phyloP scores from a whole-genome alignment of 2,797 vertebrate species.

The Halcyon leucocephala region DNA sequence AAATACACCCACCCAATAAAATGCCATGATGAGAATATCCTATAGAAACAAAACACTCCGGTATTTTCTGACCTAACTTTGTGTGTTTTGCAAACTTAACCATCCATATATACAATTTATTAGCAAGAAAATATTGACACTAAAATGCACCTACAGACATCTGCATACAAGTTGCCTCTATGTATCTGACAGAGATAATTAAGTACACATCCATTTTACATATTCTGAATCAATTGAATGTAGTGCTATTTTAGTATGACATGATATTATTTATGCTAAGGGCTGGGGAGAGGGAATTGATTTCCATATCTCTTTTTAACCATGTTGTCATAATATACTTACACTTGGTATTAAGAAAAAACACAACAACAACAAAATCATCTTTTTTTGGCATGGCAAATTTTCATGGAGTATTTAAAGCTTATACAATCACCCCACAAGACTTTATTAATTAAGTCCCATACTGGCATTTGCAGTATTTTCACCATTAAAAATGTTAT shows the following conservation, averaged over 20 bases:
- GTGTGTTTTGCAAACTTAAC: not conserved
- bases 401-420: not conserved
- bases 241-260: not conserved
- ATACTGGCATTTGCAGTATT: not conserved
- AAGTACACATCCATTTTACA: not conserved
- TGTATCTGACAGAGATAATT: not conserved
- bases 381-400: not conserved
- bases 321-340: not conserved
- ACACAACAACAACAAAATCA: not conserved
- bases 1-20: not conserved
- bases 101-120: not conserved
- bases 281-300: rapidly evolving
- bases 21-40: not conserved
- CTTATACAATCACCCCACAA: not conserved
- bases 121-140: not conserved
- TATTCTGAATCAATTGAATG: not conserved
- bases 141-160: not conserved
- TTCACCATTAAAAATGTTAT: not conserved
- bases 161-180: not conserved
- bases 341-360: not conserved
- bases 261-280: not conserved
- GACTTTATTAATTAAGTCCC: not conserved
- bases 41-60: not conserved
- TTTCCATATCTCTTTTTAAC: not conserved
- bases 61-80: not conserved